Evolutionary conservation across 2,888 invertebrate genomes (phyloP), one percentile per base, ranked within the genome.

Genomic region (Noctuana brunneofusca): DNA sequence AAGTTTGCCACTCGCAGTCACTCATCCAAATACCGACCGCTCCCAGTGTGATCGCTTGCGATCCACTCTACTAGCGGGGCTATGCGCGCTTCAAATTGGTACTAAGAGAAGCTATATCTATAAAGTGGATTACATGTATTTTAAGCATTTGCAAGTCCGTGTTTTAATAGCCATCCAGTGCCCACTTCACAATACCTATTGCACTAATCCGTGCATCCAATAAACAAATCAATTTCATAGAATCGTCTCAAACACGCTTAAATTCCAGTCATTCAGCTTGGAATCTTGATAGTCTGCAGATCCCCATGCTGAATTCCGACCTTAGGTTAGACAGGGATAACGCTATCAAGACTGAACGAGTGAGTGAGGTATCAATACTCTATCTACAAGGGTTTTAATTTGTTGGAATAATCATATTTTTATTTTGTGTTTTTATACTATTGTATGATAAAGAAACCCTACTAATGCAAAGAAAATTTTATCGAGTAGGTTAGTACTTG

Each of bases 221-320:
- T 27, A 56, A 43, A 56, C 55, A 56, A 46, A 56, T 56, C 55
- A 56, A 56, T 56, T 56, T 56, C 30, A 43, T 30, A 43, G 30
- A 56, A 56, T 56, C 50, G 46, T 56, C 43, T 27, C n/a, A 46
- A 27, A 43, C 56, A 43, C 56, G 56, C 56, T 56, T 30, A 56
- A 56, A 56, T 46, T 43, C 18, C 43, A 56, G 56, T 30, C 56
- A 56, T 56, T 46, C 56, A 56, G 56, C 56, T 30, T 46, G 56
- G 56, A 56, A 56, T 56, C 56, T 46, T 30, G 56, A 56, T 56
- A 46, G 56, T 56, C 56, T 56, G 41, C 22, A 41, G 43, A 43
- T 18, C 43, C 56, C 27, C 43, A 30, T 50, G 27, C 30, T 46
- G 30, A 30, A 43, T 46, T 56, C 56, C 56, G 30, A 24, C 56